These are phyloP conservation scores for Pontoporia blainvillei DNA, from an alignment of 2,113 vertebrate species.

Conservation along the genomic window DNA sequence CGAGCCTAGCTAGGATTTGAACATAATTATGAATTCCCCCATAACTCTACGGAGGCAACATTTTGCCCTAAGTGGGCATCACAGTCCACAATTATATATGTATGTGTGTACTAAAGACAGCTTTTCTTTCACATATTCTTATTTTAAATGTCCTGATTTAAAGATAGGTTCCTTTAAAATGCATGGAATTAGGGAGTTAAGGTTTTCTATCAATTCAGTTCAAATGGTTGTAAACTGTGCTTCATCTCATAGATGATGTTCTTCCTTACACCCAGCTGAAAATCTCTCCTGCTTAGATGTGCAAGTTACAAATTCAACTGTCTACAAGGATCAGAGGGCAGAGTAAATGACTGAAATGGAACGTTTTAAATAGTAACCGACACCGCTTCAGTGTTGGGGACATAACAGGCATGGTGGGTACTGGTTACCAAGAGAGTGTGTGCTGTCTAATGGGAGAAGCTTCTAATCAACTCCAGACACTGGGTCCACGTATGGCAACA, in stretches of 20 bases:
- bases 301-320: background rate
- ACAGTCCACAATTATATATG: background rate
- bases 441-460: background rate
- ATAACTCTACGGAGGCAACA: background rate
- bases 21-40: background rate
- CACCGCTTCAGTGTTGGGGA: background rate
- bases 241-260: background rate
- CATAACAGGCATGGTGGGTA: background rate
- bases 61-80: background rate
- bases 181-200: background rate
- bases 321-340: background rate
- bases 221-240: background rate
- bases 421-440: background rate
- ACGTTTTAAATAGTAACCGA: background rate
- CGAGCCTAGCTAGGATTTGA: background rate
- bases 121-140: background rate
- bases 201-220: background rate
- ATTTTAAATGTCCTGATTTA: background rate
- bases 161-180: conserved; percentile 17
- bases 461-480: background rate
- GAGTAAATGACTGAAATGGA: background rate
- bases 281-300: background rate
- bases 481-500: background rate
- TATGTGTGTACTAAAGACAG: background rate
- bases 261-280: background rate